Percentiles rank a stretch among this genome's conserved stretches.
Evolutionary conservation across 2,797 vertebrate genomes (phyloP).

Genomic region (Sebastes kiyomatsui): DNA sequence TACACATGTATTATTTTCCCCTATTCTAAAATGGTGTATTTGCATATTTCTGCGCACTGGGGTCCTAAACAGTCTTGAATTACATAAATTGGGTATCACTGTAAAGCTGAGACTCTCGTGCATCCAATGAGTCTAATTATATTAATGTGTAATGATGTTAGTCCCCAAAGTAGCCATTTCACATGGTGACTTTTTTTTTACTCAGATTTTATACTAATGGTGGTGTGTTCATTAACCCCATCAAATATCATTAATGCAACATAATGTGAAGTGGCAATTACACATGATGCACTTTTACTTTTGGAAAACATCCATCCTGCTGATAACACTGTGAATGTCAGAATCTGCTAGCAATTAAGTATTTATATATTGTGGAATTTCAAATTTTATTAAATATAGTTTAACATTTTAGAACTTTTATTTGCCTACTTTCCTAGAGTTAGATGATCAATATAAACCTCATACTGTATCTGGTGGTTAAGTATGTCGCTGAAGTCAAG

Average conservation of each 20-base stretch:
- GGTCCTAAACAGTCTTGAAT: too few species aligned
- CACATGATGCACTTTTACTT: not conserved
- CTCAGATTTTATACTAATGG: too few species aligned
- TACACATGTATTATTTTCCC: too few species aligned
- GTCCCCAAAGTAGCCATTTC: too few species aligned
- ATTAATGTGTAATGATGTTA: too few species aligned
- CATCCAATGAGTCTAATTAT: too few species aligned
- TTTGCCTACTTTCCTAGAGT: not conserved
- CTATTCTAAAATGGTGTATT: too few species aligned
- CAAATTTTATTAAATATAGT: not conserved
- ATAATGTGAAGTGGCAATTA: not conserved
- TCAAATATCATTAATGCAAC: not conserved
- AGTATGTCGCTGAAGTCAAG: not conserved
- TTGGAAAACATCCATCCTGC: not conserved
- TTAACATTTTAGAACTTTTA: not conserved
- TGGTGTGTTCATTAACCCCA: too few species aligned
- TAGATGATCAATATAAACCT: not conserved
- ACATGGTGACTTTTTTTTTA: too few species aligned
- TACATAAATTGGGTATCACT: too few species aligned
- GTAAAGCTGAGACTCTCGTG: too few species aligned
- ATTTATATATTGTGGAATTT: not conserved
- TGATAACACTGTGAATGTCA: not conserved
- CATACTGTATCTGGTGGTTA: too few species aligned
- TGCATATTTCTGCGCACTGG: rapidly evolving
- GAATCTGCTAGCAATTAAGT: not conserved